Conservation (phyloP, 2,888 invertebrate genomes). For the Trileptium ribeirensis region DNA sequence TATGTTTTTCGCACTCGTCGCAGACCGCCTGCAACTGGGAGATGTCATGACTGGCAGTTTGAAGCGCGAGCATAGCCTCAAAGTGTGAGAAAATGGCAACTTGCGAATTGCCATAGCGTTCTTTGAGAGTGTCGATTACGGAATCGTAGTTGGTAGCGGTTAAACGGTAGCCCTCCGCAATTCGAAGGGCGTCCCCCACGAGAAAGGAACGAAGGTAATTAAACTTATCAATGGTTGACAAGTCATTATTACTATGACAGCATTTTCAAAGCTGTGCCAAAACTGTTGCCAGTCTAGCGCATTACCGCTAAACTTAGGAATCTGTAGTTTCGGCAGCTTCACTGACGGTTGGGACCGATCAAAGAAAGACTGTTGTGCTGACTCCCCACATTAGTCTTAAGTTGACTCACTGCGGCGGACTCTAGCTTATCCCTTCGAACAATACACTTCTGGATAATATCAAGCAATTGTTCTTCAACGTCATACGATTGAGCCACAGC, state of each 20-base stretch:
- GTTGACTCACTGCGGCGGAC: background rate
- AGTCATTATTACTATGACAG: background rate
- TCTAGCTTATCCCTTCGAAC: background rate
- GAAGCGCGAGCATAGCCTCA: background rate
- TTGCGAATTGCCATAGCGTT: constrained; percentile 10
- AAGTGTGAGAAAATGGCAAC: background rate
- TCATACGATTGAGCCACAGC: background rate
- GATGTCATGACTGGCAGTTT: background rate
- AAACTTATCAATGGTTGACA: background rate
- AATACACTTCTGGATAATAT: background rate
- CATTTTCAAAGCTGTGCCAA: constrained; percentile 10
- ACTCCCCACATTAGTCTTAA: background rate
- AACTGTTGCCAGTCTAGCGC: background rate
- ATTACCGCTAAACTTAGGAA: constrained; percentile 7
- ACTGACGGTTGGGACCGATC: constrained; percentile 3
- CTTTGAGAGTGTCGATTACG: background rate
- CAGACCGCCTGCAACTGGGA: background rate
- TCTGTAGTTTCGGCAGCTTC: constrained; percentile 19
- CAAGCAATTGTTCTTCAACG: background rate
- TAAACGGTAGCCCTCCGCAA: background rate
- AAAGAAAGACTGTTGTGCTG: background rate
- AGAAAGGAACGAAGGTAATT: constrained; percentile 10
- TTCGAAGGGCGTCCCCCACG: background rate
- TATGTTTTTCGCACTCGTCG: constrained; percentile 4
- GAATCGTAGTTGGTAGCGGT: background rate